Percentiles rank a stretch among this genome's conserved stretches.
Evolutionary conservation across 2,888 invertebrate species (phyloP).

Genomic region (Ferrisia virgata): DNA sequence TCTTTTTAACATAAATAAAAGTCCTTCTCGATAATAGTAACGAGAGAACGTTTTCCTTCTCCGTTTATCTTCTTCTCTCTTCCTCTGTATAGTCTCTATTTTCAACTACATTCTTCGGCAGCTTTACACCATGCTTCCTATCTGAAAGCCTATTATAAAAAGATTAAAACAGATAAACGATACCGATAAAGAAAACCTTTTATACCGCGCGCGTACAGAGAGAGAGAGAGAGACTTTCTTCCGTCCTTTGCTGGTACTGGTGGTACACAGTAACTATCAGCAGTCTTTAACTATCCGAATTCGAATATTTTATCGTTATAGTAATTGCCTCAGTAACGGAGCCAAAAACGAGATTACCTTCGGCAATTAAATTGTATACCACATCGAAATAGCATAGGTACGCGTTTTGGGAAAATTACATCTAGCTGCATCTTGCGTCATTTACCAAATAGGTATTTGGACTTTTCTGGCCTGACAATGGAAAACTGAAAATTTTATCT

Average conservation of each 20-base stretch:
- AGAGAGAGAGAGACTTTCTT: too few relatives aligned
- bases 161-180: conserved; percentile 19
- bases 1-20: conserved; percentile 21
- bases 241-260: neutral
- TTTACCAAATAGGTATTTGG: neutral
- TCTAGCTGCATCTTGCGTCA: neutral
- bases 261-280: neutral
- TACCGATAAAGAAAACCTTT: conserved; percentile 16
- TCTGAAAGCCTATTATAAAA: conserved; percentile 10
- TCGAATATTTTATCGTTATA: conserved; percentile 15
- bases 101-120: neutral
- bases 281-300: neutral
- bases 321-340: neutral
- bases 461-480: too few relatives aligned
- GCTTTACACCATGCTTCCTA: neutral
- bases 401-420: neutral
- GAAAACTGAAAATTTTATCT: neutral
- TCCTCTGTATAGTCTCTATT: neutral
- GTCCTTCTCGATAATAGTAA: neutral
- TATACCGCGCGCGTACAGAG: neutral
- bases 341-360: conserved; percentile 13
- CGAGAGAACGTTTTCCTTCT: neutral
- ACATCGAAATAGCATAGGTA: neutral
- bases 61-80: neutral
- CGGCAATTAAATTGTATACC: neutral